phyloP scores from a whole-genome alignment of 2,888 invertebrate genomes.

The Artemia sinica region DNA sequence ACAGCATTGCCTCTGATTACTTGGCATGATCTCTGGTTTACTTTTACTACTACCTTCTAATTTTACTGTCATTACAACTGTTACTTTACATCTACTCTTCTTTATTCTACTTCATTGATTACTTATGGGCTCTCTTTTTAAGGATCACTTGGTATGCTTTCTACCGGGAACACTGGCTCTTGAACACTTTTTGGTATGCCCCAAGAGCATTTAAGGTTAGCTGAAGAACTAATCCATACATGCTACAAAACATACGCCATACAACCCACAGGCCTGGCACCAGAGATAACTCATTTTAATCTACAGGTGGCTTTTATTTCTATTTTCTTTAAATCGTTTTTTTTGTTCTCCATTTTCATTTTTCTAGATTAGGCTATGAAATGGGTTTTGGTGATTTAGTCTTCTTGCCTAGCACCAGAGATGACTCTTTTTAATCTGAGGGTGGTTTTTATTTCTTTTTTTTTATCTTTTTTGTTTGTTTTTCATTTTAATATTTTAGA shows the following conservation, averaged over 20 bases:
- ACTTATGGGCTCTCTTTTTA: constrained; percentile 21
- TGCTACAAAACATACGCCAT: constrained; percentile 86
- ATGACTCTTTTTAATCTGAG: background rate
- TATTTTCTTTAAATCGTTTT: background rate
- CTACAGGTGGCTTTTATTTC: constrained; percentile 39
- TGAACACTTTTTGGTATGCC: constrained; percentile 68
- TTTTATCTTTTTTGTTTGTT: too few species aligned
- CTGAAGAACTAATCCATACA: constrained; percentile 68
- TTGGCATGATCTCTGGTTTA: too few species aligned
- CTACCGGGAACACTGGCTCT: constrained; percentile 80
- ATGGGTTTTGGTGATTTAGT: background rate
- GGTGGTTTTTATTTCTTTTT: too few species aligned
- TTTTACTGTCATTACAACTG: too few species aligned
- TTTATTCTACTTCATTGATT: too few species aligned
- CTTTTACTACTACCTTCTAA: too few species aligned
- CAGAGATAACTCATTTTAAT: constrained; percentile 92
- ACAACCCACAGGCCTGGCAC: constrained; percentile 83
- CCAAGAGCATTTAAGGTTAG: constrained; percentile 63
- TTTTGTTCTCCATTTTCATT: background rate
- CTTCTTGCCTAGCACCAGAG: constrained; percentile 8
- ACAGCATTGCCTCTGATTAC: too few species aligned
- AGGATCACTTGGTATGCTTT: constrained; percentile 90
- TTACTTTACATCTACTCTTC: too few species aligned
- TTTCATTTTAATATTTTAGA: too few species aligned
- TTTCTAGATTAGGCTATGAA: background rate